Conservation (phyloP, 2,888 invertebrate species). For the Spodoptera picta region DNA sequence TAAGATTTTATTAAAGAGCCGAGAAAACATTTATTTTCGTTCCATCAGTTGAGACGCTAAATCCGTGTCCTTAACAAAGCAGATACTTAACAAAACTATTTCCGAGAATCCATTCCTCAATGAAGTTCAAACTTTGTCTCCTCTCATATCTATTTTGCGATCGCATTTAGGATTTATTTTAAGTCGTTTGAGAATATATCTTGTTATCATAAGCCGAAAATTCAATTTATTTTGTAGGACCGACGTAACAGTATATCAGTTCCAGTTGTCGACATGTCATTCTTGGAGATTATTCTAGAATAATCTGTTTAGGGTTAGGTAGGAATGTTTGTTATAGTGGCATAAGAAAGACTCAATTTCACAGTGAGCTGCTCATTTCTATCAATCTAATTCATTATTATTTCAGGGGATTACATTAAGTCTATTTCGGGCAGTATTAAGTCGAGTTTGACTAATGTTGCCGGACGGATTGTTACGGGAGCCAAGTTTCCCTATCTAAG, state of each 20-base stretch:
- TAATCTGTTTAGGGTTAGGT: conserved; percentile 19
- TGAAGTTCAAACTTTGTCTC: conserved; percentile 33
- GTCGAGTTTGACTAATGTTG: conserved; percentile 52
- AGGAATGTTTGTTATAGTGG: conserved; percentile 15
- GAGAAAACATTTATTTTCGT: not conserved
- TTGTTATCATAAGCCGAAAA: conserved; percentile 51
- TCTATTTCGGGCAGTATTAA: conserved; percentile 50
- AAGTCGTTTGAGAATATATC: conserved; percentile 44
- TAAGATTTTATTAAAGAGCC: too few relatives aligned
- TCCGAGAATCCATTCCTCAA: conserved; percentile 17
- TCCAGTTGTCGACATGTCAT: conserved; percentile 21
- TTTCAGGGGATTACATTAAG: conserved; percentile 55
- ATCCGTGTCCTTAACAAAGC: conserved; percentile 2
- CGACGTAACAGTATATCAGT: conserved; percentile 4
- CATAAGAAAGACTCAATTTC: conserved; percentile 34
- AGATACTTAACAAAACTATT: conserved; percentile 17
- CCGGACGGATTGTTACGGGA: conserved; percentile 45
- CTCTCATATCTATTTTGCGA: conserved; percentile 33
- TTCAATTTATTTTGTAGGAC: conserved; percentile 47
- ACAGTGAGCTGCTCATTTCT: conserved; percentile 30
- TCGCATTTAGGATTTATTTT: conserved; percentile 47
- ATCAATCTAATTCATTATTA: conserved; percentile 52
- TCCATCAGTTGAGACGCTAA: not conserved
- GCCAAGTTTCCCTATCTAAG: conserved; percentile 48
- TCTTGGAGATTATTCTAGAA: conserved; percentile 19